Percentiles rank a stretch among this genome's conserved stretches.
phyloP scores from a whole-genome alignment of 2,113 vertebrate genomes.

The Alosa alosa region DNA sequence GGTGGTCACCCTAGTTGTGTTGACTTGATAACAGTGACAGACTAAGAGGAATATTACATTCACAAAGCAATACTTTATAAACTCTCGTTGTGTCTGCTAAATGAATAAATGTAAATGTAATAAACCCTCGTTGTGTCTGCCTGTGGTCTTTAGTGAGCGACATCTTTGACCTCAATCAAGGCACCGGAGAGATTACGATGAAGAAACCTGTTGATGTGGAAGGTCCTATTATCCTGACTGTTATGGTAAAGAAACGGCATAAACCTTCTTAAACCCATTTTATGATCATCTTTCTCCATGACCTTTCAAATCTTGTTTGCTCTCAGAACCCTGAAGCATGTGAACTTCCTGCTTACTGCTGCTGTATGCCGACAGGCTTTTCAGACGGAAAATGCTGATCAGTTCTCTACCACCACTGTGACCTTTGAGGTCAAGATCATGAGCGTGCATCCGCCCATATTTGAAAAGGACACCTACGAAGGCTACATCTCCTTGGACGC shows the following conservation, averaged over 20 bases:
- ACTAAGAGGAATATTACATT: no score
- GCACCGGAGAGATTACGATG: slow-evolving; percentile 78
- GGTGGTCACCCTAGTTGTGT: no score
- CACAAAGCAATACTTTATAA: neutral
- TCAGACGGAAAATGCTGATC: slow-evolving; percentile 64
- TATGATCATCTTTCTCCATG: no score
- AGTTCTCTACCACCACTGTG: slow-evolving; percentile 65
- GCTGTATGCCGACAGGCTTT: slow-evolving; percentile 64
- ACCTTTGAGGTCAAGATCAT: slow-evolving; percentile 61
- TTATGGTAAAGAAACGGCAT: slow-evolving; percentile 73
- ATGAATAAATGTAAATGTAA: no score
- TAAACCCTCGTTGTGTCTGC: neutral
- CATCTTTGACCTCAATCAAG: slow-evolving; percentile 64
- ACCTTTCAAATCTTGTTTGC: no score
- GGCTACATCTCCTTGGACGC: slow-evolving; percentile 51
- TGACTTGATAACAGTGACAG: no score
- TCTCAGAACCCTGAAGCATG: no score
- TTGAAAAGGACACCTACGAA: slow-evolving; percentile 57
- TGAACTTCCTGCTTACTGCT: neutral
- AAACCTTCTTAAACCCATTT: neutral
- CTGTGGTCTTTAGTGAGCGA: slow-evolving; percentile 42
- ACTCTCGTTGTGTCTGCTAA: neutral
- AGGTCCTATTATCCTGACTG: slow-evolving; percentile 58
- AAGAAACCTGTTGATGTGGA: slow-evolving; percentile 44
- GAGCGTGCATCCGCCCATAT: slow-evolving; percentile 63